A percentile compares a stretch with the other conserved stretches of the same genome.
phyloP scores from a whole-genome alignment of 2,888 invertebrate genomes.

The Malacosoma neustria region DNA sequence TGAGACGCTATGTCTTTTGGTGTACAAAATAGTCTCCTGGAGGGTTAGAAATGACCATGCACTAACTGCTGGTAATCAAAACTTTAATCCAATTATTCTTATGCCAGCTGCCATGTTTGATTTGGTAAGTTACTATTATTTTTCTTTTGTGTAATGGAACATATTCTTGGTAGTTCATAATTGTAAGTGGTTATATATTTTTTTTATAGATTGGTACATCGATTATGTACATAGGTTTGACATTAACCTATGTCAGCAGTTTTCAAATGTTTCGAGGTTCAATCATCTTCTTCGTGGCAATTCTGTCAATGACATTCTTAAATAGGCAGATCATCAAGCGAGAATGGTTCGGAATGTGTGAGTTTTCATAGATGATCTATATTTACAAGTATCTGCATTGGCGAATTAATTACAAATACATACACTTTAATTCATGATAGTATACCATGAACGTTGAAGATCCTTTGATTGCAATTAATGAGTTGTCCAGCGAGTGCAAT shows the following conservation, averaged over 20 bases:
- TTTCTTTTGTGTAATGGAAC: no score
- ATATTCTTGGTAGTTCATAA: no score
- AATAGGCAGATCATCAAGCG: slow-evolving; percentile 76
- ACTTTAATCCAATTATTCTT: slow-evolving; percentile 87
- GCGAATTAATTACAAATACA: no score
- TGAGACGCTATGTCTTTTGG: slow-evolving; percentile 89
- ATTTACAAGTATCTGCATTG: no score
- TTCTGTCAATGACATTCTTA: slow-evolving; percentile 89
- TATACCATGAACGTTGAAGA: no score
- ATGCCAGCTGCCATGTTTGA: slow-evolving; percentile 93
- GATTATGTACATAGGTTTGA: slow-evolving; percentile 92
- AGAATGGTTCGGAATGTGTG: slow-evolving; percentile 85
- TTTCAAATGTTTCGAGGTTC: slow-evolving; percentile 97
- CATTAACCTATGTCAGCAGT: slow-evolving; percentile 93
- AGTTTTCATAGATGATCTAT: no score
- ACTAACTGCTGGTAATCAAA: slow-evolving; percentile 81
- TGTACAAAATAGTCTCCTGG: slow-evolving; percentile 82
- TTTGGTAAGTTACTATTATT: slow-evolving; percentile 67
- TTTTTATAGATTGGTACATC: slow-evolving; percentile 82
- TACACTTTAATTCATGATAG: no score
- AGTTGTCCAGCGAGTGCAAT: no score
- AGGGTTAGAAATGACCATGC: slow-evolving; percentile 60
- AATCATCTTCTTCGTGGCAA: slow-evolving; percentile 91
- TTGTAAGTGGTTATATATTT: background rate
- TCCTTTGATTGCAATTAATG: no score